These are phyloP conservation scores for Aurelia coerulea DNA, from an alignment of 30 jellyfish, hydroid and myxozoan genomes.

Conservation along the genomic window DNA sequence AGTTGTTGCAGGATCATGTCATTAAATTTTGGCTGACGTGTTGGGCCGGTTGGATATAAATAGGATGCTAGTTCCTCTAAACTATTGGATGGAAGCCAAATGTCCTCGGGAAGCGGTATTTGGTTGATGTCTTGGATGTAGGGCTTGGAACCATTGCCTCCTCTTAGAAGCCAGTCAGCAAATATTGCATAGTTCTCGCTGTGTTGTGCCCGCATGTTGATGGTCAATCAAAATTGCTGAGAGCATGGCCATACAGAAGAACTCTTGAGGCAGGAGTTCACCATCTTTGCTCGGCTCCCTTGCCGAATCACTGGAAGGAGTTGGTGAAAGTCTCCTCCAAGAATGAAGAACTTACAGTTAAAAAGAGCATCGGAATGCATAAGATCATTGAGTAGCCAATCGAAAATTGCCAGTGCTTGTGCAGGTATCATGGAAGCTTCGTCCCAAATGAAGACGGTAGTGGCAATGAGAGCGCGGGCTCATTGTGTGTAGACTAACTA, in stretches of 20 bases:
- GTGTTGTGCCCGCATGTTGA: conserved; percentile 60
- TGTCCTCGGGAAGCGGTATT: no score
- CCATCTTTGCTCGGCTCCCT: no score
- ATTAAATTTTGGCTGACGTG: background rate
- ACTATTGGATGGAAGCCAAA: no score
- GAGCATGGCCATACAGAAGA: conserved; percentile 48
- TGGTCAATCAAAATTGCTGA: conserved; percentile 23
- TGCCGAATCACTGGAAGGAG: no score
- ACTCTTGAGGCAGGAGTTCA: conserved; percentile 11
- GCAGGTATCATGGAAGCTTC: conserved; percentile 15
- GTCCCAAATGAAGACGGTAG: conserved; percentile 1
- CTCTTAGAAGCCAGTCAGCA: conserved; percentile 52
- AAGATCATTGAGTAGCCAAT: no score
- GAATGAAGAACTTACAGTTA: no score
- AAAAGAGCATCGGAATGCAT: no score
- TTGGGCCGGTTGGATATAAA: conserved; percentile 15
- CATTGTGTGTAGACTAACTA: no score
- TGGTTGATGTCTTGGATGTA: background rate
- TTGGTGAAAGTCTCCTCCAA: no score
- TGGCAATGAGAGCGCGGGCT: no score
- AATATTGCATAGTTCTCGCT: conserved; percentile 26
- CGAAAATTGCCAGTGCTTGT: no score
- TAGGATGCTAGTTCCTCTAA: background rate
- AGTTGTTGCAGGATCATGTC: no score
- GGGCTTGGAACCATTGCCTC: conserved; percentile 22